Evolutionary conservation across 1,140 invertebrate genomes (phyloP).

Genomic region (Zaprionus lachaisei): DNA sequence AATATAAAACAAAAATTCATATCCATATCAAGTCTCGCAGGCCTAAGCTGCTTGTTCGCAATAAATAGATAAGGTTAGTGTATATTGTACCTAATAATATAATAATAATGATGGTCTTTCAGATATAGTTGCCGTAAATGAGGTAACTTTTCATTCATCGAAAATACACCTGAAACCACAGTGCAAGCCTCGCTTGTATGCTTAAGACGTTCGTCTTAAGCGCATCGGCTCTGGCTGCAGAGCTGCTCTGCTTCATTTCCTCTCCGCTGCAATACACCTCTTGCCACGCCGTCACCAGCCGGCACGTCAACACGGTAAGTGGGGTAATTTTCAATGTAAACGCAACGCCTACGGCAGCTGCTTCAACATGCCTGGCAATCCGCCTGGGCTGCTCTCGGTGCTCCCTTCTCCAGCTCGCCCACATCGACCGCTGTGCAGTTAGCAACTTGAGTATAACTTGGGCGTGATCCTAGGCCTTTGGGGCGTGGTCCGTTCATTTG

Average conservation of each 20-base stretch:
- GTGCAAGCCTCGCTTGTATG: constrained; percentile 12
- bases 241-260: not conserved
- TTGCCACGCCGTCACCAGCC: constrained; percentile 40
- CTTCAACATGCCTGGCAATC: constrained; percentile 37
- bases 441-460: constrained; percentile 43
- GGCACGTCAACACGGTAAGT: constrained; percentile 70
- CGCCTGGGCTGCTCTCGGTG: not conserved
- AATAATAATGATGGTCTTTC: too few relatives aligned
- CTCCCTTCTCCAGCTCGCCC: not conserved
- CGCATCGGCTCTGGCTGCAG: constrained; percentile 11
- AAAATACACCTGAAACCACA: constrained; percentile 4
- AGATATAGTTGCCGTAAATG: not conserved
- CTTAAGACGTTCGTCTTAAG: constrained; percentile 25
- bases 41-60: too few relatives aligned
- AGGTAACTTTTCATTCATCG: not conserved
- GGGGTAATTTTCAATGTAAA: constrained; percentile 81
- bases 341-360: constrained; percentile 71
- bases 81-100: too few relatives aligned
- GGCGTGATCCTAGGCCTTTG: constrained; percentile 47
- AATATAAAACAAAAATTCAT: too few relatives aligned
- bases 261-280: constrained; percentile 3
- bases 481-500: constrained; percentile 69
- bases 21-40: too few relatives aligned
- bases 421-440: constrained; percentile 7
- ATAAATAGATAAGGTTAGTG: too few relatives aligned